A percentile compares a stretch with the other conserved stretches of the same genome.
These are phyloP conservation scores for Huso huso DNA, from an alignment of 2,797 vertebrate genomes.

Conservation along the genomic window DNA sequence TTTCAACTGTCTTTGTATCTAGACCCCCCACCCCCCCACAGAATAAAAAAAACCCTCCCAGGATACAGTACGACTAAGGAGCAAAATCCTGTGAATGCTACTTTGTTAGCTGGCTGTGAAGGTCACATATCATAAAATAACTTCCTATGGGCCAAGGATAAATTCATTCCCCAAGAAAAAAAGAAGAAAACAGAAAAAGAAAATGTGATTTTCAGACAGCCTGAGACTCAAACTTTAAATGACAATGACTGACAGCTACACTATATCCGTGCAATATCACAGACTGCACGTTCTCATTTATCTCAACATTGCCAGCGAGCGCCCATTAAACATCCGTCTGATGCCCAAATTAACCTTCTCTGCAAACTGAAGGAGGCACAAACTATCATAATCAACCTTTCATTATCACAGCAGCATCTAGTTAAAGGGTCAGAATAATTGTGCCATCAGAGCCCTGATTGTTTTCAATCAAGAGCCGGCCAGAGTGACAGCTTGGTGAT, in stretches of 20 bases:
- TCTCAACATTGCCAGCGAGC: slow-evolving; percentile 74
- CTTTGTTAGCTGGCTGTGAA: slow-evolving; percentile 77
- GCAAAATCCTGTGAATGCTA: slow-evolving; percentile 61
- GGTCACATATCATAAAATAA: slow-evolving; percentile 95
- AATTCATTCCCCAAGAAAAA: slow-evolving; percentile 85
- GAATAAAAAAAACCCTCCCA: neutral
- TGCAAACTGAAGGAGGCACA: slow-evolving; percentile 98
- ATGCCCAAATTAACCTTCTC: slow-evolving; percentile 99
- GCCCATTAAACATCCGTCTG: slow-evolving; percentile 90
- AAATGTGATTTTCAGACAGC: slow-evolving; percentile 91
- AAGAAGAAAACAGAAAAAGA: slow-evolving; percentile 44
- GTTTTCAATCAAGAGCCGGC: slow-evolving; percentile 99
- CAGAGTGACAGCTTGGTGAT: slow-evolving; percentile 98
- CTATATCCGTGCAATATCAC: slow-evolving; percentile 82
- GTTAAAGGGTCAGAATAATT: slow-evolving; percentile 99
- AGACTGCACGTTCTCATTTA: slow-evolving; percentile 73
- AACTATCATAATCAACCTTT: slow-evolving; percentile 99
- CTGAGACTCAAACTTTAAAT: slow-evolving; percentile 60
- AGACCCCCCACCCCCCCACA: neutral
- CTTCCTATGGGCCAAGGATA: slow-evolving; percentile 98
- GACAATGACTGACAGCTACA: slow-evolving; percentile 96
- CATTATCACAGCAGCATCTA: slow-evolving; percentile 97
- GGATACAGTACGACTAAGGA: slow-evolving; percentile 7
- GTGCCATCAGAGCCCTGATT: slow-evolving; percentile 99
- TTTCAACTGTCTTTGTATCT: no score